phyloP scores from a whole-genome alignment of 2,888 invertebrate genomes.

The Scaptomyza parva region DNA sequence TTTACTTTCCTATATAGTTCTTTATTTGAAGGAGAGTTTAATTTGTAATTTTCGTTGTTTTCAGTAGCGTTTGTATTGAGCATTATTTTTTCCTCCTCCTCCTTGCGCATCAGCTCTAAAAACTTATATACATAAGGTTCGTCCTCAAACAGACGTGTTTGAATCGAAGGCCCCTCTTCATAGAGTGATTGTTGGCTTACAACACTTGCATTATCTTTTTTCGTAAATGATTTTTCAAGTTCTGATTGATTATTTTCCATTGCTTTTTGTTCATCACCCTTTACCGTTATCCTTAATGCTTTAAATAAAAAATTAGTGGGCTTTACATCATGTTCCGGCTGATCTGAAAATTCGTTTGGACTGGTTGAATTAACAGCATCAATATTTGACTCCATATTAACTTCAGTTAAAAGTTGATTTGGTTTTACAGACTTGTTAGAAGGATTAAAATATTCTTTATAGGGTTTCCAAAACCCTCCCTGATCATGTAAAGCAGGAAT shows the following conservation, averaged over 20 bases:
- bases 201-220: neutral
- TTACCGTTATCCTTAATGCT: conserved; percentile 33
- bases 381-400: conserved; percentile 28
- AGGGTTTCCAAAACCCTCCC: conserved; percentile 12
- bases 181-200: neutral
- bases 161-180: conserved; percentile 2
- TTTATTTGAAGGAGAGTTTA: neutral
- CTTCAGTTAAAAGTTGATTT: conserved; percentile 2
- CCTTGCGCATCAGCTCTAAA: conserved; percentile 17
- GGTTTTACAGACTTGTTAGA: neutral
- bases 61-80: neutral
- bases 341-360: neutral
- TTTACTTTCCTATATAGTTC: neutral
- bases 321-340: neutral
- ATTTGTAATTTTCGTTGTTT: neutral
- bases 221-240: neutral
- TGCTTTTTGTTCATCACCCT: neutral
- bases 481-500: neutral
- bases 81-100: conserved; percentile 7
- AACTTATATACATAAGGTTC: conserved; percentile 8
- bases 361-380: conserved; percentile 8
- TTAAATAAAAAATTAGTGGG: conserved; percentile 17
- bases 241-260: neutral
- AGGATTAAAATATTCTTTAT: conserved; percentile 15
- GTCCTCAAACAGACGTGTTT: conserved; percentile 7